phyloP scores from a whole-genome alignment of 2,113 vertebrate genomes.

The Ovibos moschatus region DNA sequence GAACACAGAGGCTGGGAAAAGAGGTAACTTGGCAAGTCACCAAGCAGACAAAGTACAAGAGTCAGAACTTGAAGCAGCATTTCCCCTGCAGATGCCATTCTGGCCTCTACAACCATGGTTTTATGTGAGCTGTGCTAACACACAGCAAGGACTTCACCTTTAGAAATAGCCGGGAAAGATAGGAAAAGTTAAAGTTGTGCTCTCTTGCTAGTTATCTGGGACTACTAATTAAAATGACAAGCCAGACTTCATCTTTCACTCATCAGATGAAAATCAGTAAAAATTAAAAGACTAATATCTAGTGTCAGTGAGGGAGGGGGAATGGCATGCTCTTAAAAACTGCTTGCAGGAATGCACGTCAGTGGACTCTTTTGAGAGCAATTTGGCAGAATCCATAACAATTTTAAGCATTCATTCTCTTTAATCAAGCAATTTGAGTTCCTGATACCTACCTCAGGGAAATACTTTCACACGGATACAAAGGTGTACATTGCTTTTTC shows the following conservation, averaged over 20 bases:
- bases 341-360: not conserved
- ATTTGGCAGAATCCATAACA: slow-evolving; percentile 52
- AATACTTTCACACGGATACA: not conserved
- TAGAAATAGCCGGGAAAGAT: not conserved
- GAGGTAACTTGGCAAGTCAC: not conserved
- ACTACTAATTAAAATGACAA: slow-evolving; percentile 49
- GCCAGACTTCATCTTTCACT: slow-evolving; percentile 52
- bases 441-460: slow-evolving; percentile 18
- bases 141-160: not conserved
- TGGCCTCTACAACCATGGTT: not conserved
- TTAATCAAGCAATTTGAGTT: slow-evolving; percentile 47
- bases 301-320: not conserved
- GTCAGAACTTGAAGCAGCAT: not conserved
- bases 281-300: slow-evolving; percentile 29
- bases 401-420: slow-evolving; percentile 27
- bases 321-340: slow-evolving; percentile 3
- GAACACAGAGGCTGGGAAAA: not conserved
- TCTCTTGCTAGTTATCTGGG: not conserved
- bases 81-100: not conserved
- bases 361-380: not conserved
- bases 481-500: not conserved
- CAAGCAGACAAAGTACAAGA: not conserved
- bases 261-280: slow-evolving; percentile 2
- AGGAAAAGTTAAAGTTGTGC: not conserved
- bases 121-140: not conserved